Conservation (phyloP, 2,888 invertebrate species). For the Drosophila formosana region DNA sequence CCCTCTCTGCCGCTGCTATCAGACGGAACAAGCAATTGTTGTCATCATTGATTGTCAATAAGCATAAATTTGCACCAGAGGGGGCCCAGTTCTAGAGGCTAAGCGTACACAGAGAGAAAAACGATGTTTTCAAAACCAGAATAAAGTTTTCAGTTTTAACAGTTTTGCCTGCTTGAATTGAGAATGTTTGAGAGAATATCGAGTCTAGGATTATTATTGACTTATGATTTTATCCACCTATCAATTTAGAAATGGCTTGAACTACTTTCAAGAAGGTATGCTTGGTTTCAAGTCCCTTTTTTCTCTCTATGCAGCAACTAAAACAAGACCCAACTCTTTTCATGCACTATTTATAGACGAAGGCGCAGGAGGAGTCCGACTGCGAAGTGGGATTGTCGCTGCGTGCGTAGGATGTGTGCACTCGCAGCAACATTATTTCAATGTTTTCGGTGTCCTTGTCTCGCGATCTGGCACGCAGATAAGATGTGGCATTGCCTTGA, state of each 20-base stretch:
- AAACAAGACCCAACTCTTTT: slow-evolving; percentile 23
- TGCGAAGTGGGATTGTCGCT: slow-evolving; percentile 42
- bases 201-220: too few relatives aligned
- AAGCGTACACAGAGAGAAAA: too few relatives aligned
- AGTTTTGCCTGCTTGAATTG: too few relatives aligned
- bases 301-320: too few relatives aligned
- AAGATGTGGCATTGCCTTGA: slow-evolving; percentile 62
- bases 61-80: slow-evolving; percentile 84
- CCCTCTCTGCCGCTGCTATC: slow-evolving; percentile 21
- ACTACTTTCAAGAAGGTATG: too few relatives aligned
- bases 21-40: slow-evolving; percentile 83
- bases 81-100: slow-evolving; percentile 59
- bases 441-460: slow-evolving; percentile 70
- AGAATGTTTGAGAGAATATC: too few relatives aligned
- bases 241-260: too few relatives aligned
- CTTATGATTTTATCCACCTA: too few relatives aligned
- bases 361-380: slow-evolving; percentile 18
- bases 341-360: slow-evolving; percentile 59
- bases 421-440: slow-evolving; percentile 66
- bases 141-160: too few relatives aligned
- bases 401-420: slow-evolving; percentile 54
- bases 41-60: slow-evolving; percentile 84
- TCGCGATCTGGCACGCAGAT: slow-evolving; percentile 57
- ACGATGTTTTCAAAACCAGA: too few relatives aligned
- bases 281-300: too few relatives aligned